These are phyloP conservation scores for Nomada lathburiana DNA, from an alignment of 2,888 invertebrate genomes.

Conservation along the genomic window DNA sequence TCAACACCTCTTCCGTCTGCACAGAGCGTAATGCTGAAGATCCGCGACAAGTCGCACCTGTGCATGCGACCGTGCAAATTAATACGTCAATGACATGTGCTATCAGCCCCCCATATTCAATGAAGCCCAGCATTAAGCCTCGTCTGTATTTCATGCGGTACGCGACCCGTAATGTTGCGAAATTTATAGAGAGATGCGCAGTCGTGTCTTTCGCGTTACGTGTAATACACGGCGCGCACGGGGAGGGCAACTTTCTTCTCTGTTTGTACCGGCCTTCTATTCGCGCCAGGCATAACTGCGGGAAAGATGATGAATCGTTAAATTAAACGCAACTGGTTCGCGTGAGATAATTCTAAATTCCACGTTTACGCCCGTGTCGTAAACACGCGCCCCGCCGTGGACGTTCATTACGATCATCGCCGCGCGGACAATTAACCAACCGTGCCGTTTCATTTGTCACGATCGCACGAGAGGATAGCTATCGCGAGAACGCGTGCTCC, in stretches of 20 bases:
- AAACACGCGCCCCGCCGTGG: conserved; percentile 17
- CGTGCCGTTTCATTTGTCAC: conserved; percentile 61
- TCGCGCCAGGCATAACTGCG: background rate
- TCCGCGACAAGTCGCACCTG: conserved; percentile 57
- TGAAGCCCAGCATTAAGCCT: conserved; percentile 48
- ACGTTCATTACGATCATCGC: conserved; percentile 61
- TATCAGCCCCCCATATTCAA: conserved; percentile 50
- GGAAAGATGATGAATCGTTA: conserved; percentile 19
- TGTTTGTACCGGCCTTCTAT: background rate
- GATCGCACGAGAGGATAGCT: conserved; percentile 52
- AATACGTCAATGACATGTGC: conserved; percentile 52
- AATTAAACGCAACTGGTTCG: conserved; percentile 8
- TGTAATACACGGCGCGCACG: background rate
- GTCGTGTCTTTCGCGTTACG: conserved; percentile 7
- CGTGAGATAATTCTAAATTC: conserved; percentile 22
- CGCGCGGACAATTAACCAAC: conserved; percentile 63
- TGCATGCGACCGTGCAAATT: conserved; percentile 49
- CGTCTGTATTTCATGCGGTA: conserved; percentile 32
- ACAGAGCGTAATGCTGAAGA: conserved; percentile 28
- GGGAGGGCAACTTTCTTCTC: background rate
- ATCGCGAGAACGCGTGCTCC: conserved; percentile 46
- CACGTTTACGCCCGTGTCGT: background rate
- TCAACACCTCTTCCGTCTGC: background rate
- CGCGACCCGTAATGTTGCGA: conserved; percentile 16
- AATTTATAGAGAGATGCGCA: conserved; percentile 44